These are phyloP conservation scores for Apocheima hispidaria DNA, from an alignment of 2,888 invertebrate species.

Conservation along the genomic window DNA sequence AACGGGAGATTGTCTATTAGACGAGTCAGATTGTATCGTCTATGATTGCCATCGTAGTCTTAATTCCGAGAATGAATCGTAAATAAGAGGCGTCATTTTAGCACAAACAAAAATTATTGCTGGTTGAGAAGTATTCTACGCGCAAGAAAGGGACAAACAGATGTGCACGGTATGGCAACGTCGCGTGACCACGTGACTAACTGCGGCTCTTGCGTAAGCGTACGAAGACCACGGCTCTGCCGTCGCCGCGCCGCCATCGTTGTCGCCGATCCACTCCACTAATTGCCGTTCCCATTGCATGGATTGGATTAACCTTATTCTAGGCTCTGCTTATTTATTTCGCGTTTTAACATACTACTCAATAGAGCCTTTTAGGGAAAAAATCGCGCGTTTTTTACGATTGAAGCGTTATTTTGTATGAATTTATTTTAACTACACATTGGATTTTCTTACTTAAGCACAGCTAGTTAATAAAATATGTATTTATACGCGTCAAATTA, in stretches of 20 bases:
- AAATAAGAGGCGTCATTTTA: constrained; percentile 79
- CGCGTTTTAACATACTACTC: background rate
- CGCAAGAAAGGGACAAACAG: constrained; percentile 69
- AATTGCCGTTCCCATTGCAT: constrained; percentile 30
- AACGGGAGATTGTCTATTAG: constrained; percentile 1
- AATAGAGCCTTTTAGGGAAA: background rate
- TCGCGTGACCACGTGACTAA: constrained; percentile 80
- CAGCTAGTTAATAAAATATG: background rate
- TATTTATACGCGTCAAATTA: background rate
- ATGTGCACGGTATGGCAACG: constrained; percentile 75
- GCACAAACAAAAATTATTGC: constrained; percentile 81
- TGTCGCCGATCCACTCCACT: constrained; percentile 50
- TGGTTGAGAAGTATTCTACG: constrained; percentile 69
- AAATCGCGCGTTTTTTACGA: background rate
- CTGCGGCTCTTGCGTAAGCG: constrained; percentile 83
- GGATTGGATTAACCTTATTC: constrained; percentile 2
- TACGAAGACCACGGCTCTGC: constrained; percentile 72
- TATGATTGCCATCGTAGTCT: constrained; percentile 62
- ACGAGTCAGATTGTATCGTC: constrained; percentile 52
- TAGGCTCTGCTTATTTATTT: background rate
- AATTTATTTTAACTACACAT: background rate
- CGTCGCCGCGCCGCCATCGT: constrained; percentile 43
- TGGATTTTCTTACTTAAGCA: background rate
- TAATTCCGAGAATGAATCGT: constrained; percentile 76
- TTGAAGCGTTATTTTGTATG: background rate